Evolutionary conservation across 2,797 vertebrate genomes (phyloP).

Genomic region (Brotogeris chrysoptera): DNA sequence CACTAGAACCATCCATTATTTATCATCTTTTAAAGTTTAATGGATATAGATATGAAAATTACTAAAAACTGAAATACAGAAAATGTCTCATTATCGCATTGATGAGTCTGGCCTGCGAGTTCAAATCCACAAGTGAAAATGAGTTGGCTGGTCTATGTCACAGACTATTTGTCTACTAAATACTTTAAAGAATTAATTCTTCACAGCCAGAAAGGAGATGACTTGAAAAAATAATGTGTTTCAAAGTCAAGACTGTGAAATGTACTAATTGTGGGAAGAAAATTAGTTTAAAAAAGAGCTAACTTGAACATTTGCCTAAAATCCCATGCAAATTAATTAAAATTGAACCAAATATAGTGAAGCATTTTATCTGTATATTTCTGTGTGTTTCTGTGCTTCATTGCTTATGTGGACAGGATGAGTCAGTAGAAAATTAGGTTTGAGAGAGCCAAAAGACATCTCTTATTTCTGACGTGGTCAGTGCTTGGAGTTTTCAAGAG

Average conservation of each 20-base stretch:
- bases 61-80: conserved; percentile 27
- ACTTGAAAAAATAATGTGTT: background rate
- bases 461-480: background rate
- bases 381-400: background rate
- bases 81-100: background rate
- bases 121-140: conserved; percentile 19
- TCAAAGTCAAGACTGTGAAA: background rate
- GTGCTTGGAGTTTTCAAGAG: background rate
- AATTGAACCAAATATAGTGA: background rate
- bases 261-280: background rate
- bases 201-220: background rate
- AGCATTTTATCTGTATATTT: background rate
- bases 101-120: background rate
- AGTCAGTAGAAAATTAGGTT: background rate
- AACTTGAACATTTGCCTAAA: background rate
- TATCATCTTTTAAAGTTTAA: conserved; percentile 22
- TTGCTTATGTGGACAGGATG: background rate
- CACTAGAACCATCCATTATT: conserved; percentile 11
- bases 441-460: background rate
- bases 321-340: background rate
- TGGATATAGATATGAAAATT: conserved; percentile 17
- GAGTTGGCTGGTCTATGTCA: background rate
- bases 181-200: background rate
- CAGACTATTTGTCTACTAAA: background rate
- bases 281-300: background rate